Evolutionary conservation across 2,113 vertebrate genomes (phyloP).

Genomic region (Pan troglodytes): NHGRI_mPanTro3-v2.1_pri NC_072401.2:27699501-27700000

Average conservation of each 20-base stretch:
- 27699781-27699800: neutral
- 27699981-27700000: neutral
- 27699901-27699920: neutral
- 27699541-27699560: neutral
- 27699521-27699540: neutral
- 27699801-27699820: neutral
- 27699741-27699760: neutral
- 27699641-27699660: neutral
- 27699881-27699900: neutral
- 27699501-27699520: neutral
- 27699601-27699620: neutral
- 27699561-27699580: neutral
- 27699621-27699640: neutral
- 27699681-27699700: slow-evolving; percentile 1
- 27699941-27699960: neutral
- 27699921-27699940: neutral
- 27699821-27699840: neutral
- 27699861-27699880: neutral
- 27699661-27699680: neutral
- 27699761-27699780: neutral
- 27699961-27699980: neutral
- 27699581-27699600: neutral
- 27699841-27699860: neutral
- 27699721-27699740: neutral
- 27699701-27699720: neutral